Percentiles rank a stretch among this genome's conserved stretches.
Conservation (phyloP, 2,888 invertebrate species). For the Caenorhabditis afra region DNA sequence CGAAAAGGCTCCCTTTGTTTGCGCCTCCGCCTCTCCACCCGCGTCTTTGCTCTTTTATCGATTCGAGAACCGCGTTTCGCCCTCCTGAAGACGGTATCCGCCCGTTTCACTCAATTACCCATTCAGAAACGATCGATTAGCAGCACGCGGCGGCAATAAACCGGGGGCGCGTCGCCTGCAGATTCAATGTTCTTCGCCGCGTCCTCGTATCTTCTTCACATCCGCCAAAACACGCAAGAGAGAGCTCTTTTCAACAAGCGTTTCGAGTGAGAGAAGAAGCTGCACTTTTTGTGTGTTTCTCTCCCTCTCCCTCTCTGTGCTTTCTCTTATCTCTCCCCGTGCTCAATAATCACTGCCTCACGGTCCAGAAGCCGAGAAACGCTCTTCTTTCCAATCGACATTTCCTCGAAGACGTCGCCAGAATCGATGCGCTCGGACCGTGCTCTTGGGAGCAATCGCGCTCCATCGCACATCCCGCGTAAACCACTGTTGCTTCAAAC, state of each 20-base stretch:
- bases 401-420: too few relatives aligned
- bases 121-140: conserved; percentile 30
- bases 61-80: neutral
- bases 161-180: conserved; percentile 15
- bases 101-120: conserved; percentile 7
- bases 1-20: conserved; percentile 2
- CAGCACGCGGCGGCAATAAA: conserved; percentile 12
- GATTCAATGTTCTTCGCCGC: conserved; percentile 5
- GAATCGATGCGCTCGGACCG: too few relatives aligned
- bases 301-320: neutral
- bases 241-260: neutral
- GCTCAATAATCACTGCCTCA: too few relatives aligned
- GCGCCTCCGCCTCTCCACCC: neutral
- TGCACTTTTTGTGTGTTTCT: conserved; percentile 24
- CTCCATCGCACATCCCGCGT: conserved; percentile 39
- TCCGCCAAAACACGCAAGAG: conserved; percentile 16
- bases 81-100: neutral
- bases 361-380: too few relatives aligned
- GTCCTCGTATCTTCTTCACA: conserved; percentile 11
- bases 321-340: conserved; percentile 1
- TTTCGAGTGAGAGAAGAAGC: neutral
- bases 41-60: conserved; percentile 1
- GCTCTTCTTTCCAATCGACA: too few relatives aligned
- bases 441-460: neutral
- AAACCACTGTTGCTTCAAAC: conserved; percentile 21